Base-by-base conservation (phyloP, 2,888 invertebrate species). In the Trissonchulus latispiculum region DNA sequence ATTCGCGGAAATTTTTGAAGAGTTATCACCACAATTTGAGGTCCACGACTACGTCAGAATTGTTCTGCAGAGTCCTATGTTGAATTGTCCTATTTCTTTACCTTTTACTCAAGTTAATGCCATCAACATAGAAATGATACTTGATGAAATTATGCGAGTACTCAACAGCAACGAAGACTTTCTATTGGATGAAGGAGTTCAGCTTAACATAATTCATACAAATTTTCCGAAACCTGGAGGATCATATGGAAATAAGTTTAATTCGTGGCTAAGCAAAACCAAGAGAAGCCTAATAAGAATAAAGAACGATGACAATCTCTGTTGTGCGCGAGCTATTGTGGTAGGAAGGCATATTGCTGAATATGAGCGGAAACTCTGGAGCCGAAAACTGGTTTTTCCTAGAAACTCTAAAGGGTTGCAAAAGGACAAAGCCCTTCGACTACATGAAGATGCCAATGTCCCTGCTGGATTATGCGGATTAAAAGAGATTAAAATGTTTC, bases 261-360 rank as follows among this genome's bases (percentile, higher is more conserved):
- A 64, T n/a, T 15, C 8, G 8, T 48, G 48, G 48, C 8, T 48
- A 48, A 48, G 23, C 8, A 48, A 8, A 15, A 33, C 69, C 3
- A 68, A 68, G n/a, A 32, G 35, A 35, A 68, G 69, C n/a, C n/a
- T 68, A 28, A 36, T 68, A n/a, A 8, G 35, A 36, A 68, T 68
- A 8, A 48, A 48, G 15, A 36, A 68, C 36, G 28, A 15, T 8
- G 48, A 48, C 48, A 48, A 48, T 48, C 23, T 48, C 8, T 48
- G 48, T 23, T 48, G 48, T 48, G 48, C 48, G 48, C 48, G 48
- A 48, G 48, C 48, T 48, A 48, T 48, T 48, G 23, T 48, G 23
- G 48, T 48, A 15, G 48, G 48, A 48, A 48, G 23, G 48, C 48
- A 48, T 23, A 48, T 48, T 48, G 48, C 48, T 23, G 23, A 48